phyloP scores from a whole-genome alignment of 2,797 vertebrate genomes.

The Microhierax caerulescens region DNA sequence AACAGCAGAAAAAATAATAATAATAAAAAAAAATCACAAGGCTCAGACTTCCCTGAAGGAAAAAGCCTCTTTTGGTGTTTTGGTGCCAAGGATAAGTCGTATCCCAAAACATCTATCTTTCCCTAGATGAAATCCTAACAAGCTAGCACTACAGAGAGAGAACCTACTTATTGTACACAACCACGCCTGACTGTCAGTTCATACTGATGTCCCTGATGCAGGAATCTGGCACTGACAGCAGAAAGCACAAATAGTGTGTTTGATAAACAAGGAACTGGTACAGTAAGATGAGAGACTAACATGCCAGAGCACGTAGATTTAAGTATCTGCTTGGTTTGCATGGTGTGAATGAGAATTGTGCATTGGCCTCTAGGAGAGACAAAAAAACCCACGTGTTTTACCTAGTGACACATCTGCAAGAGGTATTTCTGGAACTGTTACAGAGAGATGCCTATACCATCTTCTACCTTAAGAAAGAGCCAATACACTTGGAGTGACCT shows the following conservation, averaged over 20 bases:
- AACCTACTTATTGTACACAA: neutral
- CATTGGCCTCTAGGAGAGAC: neutral
- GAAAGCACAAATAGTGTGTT: neutral
- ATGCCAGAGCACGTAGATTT: accelerated
- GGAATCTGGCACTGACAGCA: neutral
- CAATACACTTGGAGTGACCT: neutral
- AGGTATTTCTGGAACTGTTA: neutral
- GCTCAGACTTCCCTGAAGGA: neutral
- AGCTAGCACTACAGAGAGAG: neutral
- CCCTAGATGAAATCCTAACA: neutral
- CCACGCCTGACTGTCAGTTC: neutral
- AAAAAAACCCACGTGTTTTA: neutral
- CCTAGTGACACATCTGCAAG: neutral
- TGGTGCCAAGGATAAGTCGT: neutral
- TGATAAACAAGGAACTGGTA: neutral
- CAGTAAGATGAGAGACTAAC: neutral
- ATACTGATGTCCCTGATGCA: neutral
- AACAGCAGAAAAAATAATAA: neutral
- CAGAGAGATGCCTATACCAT: neutral
- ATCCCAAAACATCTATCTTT: neutral
- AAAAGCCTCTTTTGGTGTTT: neutral
- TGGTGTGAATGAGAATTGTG: neutral
- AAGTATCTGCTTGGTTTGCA: neutral
- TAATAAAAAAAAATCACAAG: neutral
- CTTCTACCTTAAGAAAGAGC: neutral